Conservation (phyloP, 2,888 invertebrate genomes). For the Melanostoma mellinum region DNA sequence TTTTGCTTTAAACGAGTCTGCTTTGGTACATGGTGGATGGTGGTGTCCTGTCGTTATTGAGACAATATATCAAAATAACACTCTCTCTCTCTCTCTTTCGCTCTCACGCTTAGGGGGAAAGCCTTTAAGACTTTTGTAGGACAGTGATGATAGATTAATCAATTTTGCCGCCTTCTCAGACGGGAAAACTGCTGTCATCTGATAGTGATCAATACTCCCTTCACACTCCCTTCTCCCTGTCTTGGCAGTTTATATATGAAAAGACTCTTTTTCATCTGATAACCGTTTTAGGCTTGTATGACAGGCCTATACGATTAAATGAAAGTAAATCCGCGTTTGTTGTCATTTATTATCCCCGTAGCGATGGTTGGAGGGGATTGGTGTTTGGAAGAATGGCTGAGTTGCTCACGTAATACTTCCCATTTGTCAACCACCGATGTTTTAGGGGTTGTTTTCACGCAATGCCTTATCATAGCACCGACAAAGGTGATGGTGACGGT, state of each 20-base stretch:
- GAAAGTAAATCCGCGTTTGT: conserved; percentile 61
- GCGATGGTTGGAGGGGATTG: background rate
- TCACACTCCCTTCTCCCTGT: background rate
- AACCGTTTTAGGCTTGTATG: conserved; percentile 19
- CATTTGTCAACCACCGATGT: conserved; percentile 51
- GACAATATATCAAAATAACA: conserved; percentile 35
- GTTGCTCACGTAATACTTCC: conserved; percentile 24
- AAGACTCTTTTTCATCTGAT: conserved; percentile 3
- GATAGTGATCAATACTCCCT: conserved; percentile 43
- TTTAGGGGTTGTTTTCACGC: conserved; percentile 19
- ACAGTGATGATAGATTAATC: conserved; percentile 61
- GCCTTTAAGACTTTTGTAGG: conserved; percentile 30
- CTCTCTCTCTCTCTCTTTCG: background rate
- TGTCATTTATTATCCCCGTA: conserved; percentile 60
- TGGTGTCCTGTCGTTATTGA: background rate
- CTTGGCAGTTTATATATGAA: conserved; percentile 9
- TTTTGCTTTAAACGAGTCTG: too few species aligned
- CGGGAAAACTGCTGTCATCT: conserved; percentile 54
- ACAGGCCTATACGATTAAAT: conserved; percentile 58
- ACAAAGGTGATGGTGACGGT: background rate
- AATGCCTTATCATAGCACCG: conserved; percentile 14
- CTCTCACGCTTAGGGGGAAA: background rate
- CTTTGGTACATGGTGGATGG: background rate
- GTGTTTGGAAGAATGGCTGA: background rate
- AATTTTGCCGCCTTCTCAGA: conserved; percentile 21